Evolutionary conservation across 2,888 invertebrate species (phyloP), one percentile per base, ranked within the genome.

Genomic region (Cephus runcator): DNA sequence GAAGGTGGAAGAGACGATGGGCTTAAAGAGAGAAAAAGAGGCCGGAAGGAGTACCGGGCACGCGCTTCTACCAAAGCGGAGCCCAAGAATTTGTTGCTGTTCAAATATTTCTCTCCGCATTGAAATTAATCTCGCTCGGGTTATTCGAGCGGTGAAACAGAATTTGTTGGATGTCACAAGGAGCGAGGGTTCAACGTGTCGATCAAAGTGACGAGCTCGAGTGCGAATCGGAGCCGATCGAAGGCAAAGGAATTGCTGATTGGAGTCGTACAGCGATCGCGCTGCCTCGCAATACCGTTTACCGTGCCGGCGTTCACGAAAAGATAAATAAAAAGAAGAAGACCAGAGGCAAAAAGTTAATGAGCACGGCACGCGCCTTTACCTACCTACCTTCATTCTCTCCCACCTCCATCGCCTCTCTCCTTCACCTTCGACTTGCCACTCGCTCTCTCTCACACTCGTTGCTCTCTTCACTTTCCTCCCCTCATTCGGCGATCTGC

Each of bases 281-380:
- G 15, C 56, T 56, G 56, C 56, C 23, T 56, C 56, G 40, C 40
- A 56, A 56, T 56, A 71, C 71, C 71, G 71, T 12, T 31, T 34
- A 34, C 71, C 71, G 71, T 34, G 33, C 33, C 71, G 71, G 15
- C 12, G 34, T 31, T 71, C 71, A 34, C 71, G 71, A 71, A 71
- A 71, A 71, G 71, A 71, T 71, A 69, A 69, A 35, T 73, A 71
- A 77, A 77, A 74, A 75, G 56, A 79, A 74, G 77, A 77, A 76
- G 76, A 75, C 33, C 71, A 34, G 71, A 71, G 81, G 79, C 84
- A 85, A 86, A 85, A 87, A 87, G 86, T 86, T 87, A 87, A 87
- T 87, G 87, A 87, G 84, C 85, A 83, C 83, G 87, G 87, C 88
- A 88, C 88, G 88, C 88, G 88, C 85, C 84, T 82, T 71, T 82